These are phyloP conservation scores for Bradynema listronoti DNA, from an alignment of 1,140 invertebrate genomes.

Conservation along the genomic window DNA sequence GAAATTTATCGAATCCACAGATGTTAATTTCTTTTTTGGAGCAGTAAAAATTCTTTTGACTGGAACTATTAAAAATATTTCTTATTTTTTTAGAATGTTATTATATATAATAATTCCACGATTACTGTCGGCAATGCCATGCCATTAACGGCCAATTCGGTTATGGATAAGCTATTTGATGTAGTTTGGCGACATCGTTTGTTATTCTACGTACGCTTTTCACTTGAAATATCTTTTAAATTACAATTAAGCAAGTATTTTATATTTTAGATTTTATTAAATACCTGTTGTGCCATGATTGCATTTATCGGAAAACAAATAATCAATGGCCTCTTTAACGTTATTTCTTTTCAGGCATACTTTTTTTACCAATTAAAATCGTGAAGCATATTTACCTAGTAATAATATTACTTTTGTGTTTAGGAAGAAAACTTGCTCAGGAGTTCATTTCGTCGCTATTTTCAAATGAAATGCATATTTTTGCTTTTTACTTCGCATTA, in stretches of 20 bases:
- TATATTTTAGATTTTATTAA: slow-evolving; percentile 33
- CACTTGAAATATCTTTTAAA: neutral
- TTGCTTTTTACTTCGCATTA: slow-evolving; percentile 39
- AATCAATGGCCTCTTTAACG: slow-evolving; percentile 16
- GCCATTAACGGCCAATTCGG: too few relatives aligned
- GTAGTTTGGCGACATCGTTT: slow-evolving; percentile 19
- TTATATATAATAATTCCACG: neutral
- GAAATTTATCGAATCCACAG: neutral
- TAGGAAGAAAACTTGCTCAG: slow-evolving; percentile 28
- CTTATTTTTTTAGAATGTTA: neutral
- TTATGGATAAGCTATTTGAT: slow-evolving; percentile 9
- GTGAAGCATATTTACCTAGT: slow-evolving; percentile 14
- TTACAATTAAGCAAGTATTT: slow-evolving; percentile 1
- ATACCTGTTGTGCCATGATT: slow-evolving; percentile 35
- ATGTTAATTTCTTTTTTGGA: too few relatives aligned
- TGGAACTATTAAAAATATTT: neutral
- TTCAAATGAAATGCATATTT: slow-evolving; percentile 41
- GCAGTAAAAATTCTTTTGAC: too few relatives aligned
- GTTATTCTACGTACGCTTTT: slow-evolving; percentile 33
- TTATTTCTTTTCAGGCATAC: slow-evolving; percentile 29
- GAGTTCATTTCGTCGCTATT: slow-evolving; percentile 36
- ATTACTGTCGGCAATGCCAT: too few relatives aligned
- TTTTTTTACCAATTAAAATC: slow-evolving; percentile 10
- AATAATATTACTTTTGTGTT: neutral
- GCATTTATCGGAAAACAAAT: slow-evolving; percentile 29